A percentile compares a stretch with the other conserved stretches of the same genome.
Evolutionary conservation across 2,888 invertebrate species (phyloP).

Genomic region (Sipunculus nudus): DNA sequence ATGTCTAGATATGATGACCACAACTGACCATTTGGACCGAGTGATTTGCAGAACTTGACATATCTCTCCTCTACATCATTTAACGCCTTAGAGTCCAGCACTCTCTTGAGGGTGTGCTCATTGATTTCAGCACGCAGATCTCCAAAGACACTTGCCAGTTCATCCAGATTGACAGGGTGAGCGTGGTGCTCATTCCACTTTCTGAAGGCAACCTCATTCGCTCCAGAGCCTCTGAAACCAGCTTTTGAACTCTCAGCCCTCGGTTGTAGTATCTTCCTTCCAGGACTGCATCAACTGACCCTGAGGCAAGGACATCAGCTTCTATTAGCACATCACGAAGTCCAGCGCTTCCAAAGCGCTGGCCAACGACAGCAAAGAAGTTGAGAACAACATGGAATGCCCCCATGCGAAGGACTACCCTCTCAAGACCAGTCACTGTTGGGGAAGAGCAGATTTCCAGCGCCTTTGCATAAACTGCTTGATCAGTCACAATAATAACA

Average conservation of each 20-base stretch:
- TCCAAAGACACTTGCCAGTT: no score
- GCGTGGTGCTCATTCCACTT: background rate
- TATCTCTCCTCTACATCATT: no score
- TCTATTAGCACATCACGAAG: background rate
- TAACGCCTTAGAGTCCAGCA: no score
- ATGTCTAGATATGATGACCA: no score
- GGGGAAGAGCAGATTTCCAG: background rate
- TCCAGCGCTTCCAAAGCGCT: background rate
- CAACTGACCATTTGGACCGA: no score
- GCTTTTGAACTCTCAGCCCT: background rate
- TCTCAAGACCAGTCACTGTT: background rate
- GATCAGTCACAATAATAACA: slow-evolving; percentile 1
- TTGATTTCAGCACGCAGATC: no score
- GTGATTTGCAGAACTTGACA: no score
- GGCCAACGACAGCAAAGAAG: background rate
- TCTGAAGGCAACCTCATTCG: background rate
- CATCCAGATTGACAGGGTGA: no score
- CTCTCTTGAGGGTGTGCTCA: no score
- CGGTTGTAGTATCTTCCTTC: background rate
- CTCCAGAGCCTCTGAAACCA: background rate
- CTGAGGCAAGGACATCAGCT: background rate
- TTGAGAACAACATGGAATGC: background rate
- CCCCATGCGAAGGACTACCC: background rate
- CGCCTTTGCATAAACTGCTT: background rate
- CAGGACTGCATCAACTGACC: background rate